Conservation (phyloP, 53 echinoderm and acorn worm species). For the Mesocentrotus franciscanus region DNA sequence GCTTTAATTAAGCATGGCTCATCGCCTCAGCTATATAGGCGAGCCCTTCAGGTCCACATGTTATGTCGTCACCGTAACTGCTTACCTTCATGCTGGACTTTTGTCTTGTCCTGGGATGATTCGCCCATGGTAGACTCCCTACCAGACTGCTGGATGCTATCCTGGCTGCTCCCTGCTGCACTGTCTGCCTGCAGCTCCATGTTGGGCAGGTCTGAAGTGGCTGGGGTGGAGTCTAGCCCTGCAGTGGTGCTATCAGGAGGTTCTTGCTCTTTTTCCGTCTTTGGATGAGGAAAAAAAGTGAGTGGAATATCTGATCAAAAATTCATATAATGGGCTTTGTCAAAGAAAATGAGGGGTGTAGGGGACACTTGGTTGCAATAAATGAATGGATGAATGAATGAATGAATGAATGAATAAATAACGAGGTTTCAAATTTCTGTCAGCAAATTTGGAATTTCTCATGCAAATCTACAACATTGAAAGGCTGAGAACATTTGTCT, state of each 20-base stretch:
- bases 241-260: conserved; percentile 58
- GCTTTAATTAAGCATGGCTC: too few relatives aligned
- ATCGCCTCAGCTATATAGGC: too few relatives aligned
- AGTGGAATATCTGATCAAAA: background rate
- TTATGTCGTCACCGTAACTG: too few relatives aligned
- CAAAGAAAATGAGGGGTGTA: too few relatives aligned
- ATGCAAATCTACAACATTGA: too few relatives aligned
- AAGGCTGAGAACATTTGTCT: too few relatives aligned
- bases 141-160: conserved; percentile 47
- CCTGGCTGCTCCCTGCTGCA: conserved; percentile 64
- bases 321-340: too few relatives aligned
- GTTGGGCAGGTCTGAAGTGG: background rate
- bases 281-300: background rate
- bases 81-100: conserved; percentile 1
- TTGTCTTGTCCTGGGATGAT: conserved; percentile 15
- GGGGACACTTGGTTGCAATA: too few relatives aligned
- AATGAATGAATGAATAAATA: too few relatives aligned
- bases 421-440: too few relatives aligned
- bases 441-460: too few relatives aligned
- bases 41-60: background rate
- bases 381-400: too few relatives aligned
- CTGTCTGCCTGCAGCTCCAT: conserved; percentile 12
- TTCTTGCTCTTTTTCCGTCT: conserved; percentile 12
- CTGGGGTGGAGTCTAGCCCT: conserved; percentile 55
- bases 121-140: conserved; percentile 49